A percentile compares a stretch with the other conserved stretches of the same genome.
These are phyloP conservation scores for Dolichallabes microphthalmus DNA, from an alignment of 2,113 vertebrate species.

Conservation along the genomic window DNA sequence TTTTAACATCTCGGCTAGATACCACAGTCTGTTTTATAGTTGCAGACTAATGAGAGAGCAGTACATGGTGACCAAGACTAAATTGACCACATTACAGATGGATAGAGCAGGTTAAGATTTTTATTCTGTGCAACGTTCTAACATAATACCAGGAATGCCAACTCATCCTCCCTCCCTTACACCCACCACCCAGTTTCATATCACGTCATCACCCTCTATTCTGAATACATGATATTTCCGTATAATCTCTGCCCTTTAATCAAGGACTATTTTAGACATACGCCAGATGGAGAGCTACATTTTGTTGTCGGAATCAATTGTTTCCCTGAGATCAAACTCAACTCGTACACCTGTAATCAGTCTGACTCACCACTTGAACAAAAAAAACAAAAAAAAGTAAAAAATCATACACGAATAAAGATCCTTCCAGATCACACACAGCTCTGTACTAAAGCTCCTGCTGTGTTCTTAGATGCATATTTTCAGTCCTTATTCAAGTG, in stretches of 20 bases:
- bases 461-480: conserved; percentile 6
- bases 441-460: not conserved
- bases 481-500: conserved; percentile 6
- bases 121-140: not conserved
- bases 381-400: not conserved
- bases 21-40: not conserved
- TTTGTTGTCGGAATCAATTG: not conserved
- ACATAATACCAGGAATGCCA: not conserved
- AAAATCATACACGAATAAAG: not conserved
- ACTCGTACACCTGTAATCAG: not conserved
- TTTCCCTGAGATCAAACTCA: not conserved
- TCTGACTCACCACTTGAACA: not conserved
- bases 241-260: conserved; percentile 7
- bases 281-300: not conserved
- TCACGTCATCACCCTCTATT: not conserved
- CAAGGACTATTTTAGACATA: conserved; percentile 5
- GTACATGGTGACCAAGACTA: not conserved
- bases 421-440: not conserved
- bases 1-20: not conserved
- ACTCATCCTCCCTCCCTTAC: not conserved
- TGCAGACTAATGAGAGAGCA: not conserved
- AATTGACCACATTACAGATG: not conserved
- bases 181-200: not conserved
- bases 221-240: not conserved
- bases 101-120: not conserved